phyloP scores from a whole-genome alignment of 2,797 vertebrate genomes.

The Loris lydekkerianus region DNA sequence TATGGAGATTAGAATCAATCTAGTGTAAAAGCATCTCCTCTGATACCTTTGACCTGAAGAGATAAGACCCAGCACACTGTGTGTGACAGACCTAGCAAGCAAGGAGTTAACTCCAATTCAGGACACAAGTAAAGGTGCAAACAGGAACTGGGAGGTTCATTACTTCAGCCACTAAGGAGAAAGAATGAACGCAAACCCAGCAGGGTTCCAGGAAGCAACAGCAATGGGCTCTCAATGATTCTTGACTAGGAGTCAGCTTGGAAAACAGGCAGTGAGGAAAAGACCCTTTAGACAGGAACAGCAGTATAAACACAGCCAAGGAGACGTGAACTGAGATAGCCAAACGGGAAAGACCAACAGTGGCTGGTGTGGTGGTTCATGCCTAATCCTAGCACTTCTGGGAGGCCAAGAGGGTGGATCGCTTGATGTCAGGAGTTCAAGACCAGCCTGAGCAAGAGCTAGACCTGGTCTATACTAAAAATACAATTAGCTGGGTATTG shows the following conservation, averaged over 20 bases:
- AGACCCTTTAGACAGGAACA: not conserved
- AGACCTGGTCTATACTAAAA: no score
- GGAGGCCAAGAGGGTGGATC: no score
- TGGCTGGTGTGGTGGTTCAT: no score
- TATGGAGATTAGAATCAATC: not conserved
- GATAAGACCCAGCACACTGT: no score
- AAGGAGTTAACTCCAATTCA: not conserved
- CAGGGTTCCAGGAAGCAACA: not conserved
- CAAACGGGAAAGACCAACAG: not conserved
- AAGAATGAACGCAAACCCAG: not conserved
- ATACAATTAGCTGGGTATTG: no score
- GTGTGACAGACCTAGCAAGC: not conserved
- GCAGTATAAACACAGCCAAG: not conserved
- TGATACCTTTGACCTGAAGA: no score
- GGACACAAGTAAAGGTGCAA: not conserved
- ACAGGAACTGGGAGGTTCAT: no score
- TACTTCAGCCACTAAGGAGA: not conserved
- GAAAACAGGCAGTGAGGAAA: not conserved
- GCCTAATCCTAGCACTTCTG: no score
- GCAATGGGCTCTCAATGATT: no score
- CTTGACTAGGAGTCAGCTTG: not conserved
- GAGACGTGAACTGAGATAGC: not conserved
- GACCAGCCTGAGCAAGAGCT: no score
- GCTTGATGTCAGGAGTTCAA: no score
- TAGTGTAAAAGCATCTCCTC: not conserved